phyloP scores from a whole-genome alignment of 35 echinoderm and acorn worm species.

The Hemicentrotus pulcherrimus region DNA sequence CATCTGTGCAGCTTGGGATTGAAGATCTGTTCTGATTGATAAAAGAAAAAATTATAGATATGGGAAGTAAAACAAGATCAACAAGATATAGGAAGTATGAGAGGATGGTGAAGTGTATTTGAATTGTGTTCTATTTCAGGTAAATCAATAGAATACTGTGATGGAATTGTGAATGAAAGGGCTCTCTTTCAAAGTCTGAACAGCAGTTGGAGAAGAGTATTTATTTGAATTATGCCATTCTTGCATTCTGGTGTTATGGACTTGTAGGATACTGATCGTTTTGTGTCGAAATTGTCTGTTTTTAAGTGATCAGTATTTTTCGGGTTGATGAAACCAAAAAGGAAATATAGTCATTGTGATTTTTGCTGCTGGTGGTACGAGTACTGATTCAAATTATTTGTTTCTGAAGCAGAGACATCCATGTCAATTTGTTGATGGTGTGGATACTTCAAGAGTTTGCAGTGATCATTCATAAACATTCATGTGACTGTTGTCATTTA shows the following conservation, averaged over 20 bases:
- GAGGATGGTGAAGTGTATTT: neutral
- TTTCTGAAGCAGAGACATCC: neutral
- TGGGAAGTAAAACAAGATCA: neutral
- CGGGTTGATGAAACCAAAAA: neutral
- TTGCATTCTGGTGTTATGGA: neutral
- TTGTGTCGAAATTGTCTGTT: neutral
- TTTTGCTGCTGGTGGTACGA: neutral
- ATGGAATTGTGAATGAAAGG: neutral
- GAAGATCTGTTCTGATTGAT: too few species aligned
- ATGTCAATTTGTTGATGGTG: neutral
- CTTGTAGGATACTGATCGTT: neutral
- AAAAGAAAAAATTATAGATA: too few species aligned
- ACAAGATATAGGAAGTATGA: neutral
- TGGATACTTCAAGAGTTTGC: neutral
- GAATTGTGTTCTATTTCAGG: neutral
- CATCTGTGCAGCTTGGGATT: too few species aligned
- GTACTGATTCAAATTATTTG: neutral
- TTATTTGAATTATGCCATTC: constrained; percentile 12
- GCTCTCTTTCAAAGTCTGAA: neutral
- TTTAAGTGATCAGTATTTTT: neutral
- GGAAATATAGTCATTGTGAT: neutral
- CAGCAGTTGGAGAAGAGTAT: neutral
- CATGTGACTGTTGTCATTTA: neutral
- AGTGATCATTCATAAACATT: neutral
- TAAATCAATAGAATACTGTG: neutral